These are phyloP conservation scores for Chaetogeoica ovagalla DNA, from an alignment of 2,888 invertebrate genomes.

Conservation along the genomic window DNA sequence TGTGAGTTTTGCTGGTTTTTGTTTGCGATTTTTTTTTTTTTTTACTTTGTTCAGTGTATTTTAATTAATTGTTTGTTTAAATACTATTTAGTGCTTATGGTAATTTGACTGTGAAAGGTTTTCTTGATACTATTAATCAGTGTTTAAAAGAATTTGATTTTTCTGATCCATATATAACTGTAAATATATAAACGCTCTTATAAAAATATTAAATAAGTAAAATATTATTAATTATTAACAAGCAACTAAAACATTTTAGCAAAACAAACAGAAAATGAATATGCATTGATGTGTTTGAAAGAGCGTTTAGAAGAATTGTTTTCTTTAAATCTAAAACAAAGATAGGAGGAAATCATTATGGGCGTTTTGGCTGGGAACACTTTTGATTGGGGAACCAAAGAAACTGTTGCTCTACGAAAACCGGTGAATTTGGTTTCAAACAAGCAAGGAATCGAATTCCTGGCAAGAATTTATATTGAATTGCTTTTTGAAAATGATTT, in stretches of 20 bases:
- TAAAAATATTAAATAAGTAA: background rate
- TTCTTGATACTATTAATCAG: slow-evolving; percentile 90
- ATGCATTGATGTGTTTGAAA: slow-evolving; percentile 73
- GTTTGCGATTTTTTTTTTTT: background rate
- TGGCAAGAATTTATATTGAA: slow-evolving; percentile 59
- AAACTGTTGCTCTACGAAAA: slow-evolving; percentile 82
- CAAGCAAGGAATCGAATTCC: slow-evolving; percentile 83
- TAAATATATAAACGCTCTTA: slow-evolving; percentile 57
- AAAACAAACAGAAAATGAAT: slow-evolving; percentile 83
- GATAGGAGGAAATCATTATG: slow-evolving; percentile 61
- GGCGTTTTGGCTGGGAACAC: slow-evolving; percentile 82
- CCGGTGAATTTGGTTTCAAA: slow-evolving; percentile 74
- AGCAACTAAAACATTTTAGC: slow-evolving; percentile 63
- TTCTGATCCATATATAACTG: slow-evolving; percentile 76
- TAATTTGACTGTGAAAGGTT: slow-evolving; percentile 82
- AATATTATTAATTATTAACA: background rate
- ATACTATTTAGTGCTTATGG: slow-evolving; percentile 68
- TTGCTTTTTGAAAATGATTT: slow-evolving; percentile 4
- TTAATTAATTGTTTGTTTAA: slow-evolving; percentile 32
- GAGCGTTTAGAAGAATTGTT: slow-evolving; percentile 61
- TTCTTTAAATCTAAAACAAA: slow-evolving; percentile 57
- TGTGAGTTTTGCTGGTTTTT: slow-evolving; percentile 64
- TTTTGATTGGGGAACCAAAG: slow-evolving; percentile 97
- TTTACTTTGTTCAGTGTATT: slow-evolving; percentile 17
- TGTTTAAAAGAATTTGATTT: slow-evolving; percentile 88